These are phyloP conservation scores for Lichenostomus cassidix DNA, from an alignment of 2,113 vertebrate genomes.

Conservation along the genomic window DNA sequence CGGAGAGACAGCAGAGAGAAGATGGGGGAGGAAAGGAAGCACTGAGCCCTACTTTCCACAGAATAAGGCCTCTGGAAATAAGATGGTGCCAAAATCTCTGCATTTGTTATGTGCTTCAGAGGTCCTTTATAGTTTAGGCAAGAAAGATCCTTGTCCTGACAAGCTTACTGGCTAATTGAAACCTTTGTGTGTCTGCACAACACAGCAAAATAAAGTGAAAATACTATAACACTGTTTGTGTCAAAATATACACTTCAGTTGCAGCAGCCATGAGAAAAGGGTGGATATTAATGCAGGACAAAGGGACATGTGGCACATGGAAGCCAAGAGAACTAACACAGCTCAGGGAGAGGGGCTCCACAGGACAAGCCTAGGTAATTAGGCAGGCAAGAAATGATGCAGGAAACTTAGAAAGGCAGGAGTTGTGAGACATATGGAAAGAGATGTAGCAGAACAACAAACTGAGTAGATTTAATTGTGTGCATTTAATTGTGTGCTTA, in stretches of 20 bases:
- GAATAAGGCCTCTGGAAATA: constrained; percentile 19
- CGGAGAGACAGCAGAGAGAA: background rate
- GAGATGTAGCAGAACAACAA: background rate
- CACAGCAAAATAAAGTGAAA: background rate
- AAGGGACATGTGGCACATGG: background rate
- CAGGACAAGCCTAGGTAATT: background rate
- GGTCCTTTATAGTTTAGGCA: background rate
- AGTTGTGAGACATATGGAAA: background rate
- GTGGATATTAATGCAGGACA: background rate
- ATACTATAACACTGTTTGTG: background rate
- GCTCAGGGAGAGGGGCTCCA: background rate
- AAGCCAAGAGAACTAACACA: fast-evolving
- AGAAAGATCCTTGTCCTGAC: background rate
- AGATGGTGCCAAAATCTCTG: background rate
- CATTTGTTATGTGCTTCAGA: background rate
- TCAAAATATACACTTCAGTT: background rate
- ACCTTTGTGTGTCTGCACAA: background rate
- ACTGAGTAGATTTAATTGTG: background rate
- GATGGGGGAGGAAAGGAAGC: background rate
- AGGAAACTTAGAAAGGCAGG: background rate
- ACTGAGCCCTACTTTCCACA: background rate
- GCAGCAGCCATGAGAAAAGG: background rate
- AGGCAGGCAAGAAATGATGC: background rate
- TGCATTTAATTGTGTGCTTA: background rate
- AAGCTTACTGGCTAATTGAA: background rate